Evolutionary conservation across 2,888 invertebrate species (phyloP).

Genomic region (Aporophyla nigra): DNA sequence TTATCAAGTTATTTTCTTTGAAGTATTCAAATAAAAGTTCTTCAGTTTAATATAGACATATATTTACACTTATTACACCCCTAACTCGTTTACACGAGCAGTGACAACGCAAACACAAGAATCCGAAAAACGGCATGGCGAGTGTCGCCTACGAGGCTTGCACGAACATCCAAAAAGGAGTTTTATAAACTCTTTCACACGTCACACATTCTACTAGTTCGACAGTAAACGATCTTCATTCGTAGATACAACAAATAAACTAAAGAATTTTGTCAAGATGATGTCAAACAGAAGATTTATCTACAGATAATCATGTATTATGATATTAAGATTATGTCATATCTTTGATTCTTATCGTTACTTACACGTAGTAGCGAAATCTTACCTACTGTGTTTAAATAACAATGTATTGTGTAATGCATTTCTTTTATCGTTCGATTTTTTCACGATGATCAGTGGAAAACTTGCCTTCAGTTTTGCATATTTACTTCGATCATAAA

Average conservation of each 20-base stretch:
- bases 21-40: background rate
- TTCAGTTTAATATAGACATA: background rate
- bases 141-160: background rate
- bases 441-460: background rate
- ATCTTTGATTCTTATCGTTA: constrained; percentile 21
- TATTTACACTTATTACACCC: constrained; percentile 21
- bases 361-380: background rate
- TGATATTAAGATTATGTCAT: constrained; percentile 17
- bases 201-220: background rate
- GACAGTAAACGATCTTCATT: background rate
- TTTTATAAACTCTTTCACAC: background rate
- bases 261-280: background rate
- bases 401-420: background rate
- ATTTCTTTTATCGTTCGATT: background rate
- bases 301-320: constrained; percentile 10
- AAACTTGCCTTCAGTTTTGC: background rate
- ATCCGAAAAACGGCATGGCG: constrained; percentile 26
- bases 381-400: background rate
- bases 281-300: constrained; percentile 24
- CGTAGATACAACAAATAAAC: background rate
- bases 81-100: constrained; percentile 9
- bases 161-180: background rate
- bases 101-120: constrained; percentile 20
- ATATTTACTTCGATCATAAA: background rate
- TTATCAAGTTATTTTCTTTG: background rate